A percentile compares a stretch with the other conserved stretches of the same genome.
These are phyloP conservation scores for Thalassaphorura encarpata DNA, from an alignment of 1,140 invertebrate genomes.

Conservation along the genomic window DNA sequence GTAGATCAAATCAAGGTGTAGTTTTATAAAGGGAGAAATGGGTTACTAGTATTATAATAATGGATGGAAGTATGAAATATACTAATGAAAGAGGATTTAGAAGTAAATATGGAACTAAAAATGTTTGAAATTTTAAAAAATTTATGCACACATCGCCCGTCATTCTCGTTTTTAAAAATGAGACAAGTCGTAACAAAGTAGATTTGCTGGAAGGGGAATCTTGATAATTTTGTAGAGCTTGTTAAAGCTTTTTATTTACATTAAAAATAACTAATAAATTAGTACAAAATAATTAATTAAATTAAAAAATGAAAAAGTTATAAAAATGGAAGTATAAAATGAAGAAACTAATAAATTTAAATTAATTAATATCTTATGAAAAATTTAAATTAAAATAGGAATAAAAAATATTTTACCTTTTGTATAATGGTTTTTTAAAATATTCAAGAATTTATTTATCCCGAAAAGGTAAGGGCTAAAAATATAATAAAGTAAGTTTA, in stretches of 20 bases:
- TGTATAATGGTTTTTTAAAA: constrained; percentile 53
- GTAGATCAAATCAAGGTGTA: constrained; percentile 50
- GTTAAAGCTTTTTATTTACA: constrained; percentile 47
- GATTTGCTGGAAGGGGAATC: constrained; percentile 54
- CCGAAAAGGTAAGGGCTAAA: constrained; percentile 47
- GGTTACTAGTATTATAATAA: constrained; percentile 40
- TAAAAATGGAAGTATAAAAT: not conserved
- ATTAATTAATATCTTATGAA: constrained; percentile 40
- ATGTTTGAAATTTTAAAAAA: constrained; percentile 41
- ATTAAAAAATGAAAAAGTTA: constrained; percentile 26
- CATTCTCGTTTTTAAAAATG: constrained; percentile 49
- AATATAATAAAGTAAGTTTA: constrained; percentile 5
- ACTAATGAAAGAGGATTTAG: constrained; percentile 45
- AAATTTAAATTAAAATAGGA: constrained; percentile 41
- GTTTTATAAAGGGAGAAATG: constrained; percentile 43
- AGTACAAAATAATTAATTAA: constrained; percentile 36
- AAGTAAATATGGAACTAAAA: constrained; percentile 39
- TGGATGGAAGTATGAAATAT: constrained; percentile 35
- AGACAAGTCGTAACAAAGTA: constrained; percentile 64
- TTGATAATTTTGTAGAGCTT: constrained; percentile 47
- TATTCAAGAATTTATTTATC: constrained; percentile 40
- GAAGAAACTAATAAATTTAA: constrained; percentile 33
- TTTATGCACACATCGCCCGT: constrained; percentile 57
- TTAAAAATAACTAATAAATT: constrained; percentile 44
- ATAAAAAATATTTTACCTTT: constrained; percentile 46